phyloP scores from a whole-genome alignment of 2,888 invertebrate species.

The Chaitophorus viminalis region DNA sequence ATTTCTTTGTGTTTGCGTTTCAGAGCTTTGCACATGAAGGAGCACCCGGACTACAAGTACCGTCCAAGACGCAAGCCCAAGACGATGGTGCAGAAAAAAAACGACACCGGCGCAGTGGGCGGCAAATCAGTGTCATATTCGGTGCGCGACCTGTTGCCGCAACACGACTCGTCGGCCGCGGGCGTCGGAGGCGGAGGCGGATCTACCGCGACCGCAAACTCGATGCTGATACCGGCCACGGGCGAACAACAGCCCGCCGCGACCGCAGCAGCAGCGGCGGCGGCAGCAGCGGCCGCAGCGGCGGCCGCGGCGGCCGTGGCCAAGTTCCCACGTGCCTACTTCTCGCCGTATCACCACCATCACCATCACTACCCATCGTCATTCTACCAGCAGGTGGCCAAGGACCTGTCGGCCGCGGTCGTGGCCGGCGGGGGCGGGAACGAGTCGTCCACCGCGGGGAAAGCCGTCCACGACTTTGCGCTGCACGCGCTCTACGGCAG shows the following conservation, averaged over 20 bases:
- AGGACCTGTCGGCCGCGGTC: slow-evolving; percentile 28
- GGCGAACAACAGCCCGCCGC: slow-evolving; percentile 19
- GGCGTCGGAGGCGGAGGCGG: slow-evolving; percentile 66
- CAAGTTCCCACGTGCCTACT: slow-evolving; percentile 66
- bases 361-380: slow-evolving; percentile 63
- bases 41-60: slow-evolving; percentile 93
- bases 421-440: slow-evolving; percentile 57
- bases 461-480: slow-evolving; percentile 44
- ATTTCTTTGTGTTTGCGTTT: not conserved
- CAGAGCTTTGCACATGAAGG: slow-evolving; percentile 93
- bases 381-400: slow-evolving; percentile 64
- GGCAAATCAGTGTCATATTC: slow-evolving; percentile 66
- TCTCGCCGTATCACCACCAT: slow-evolving; percentile 63
- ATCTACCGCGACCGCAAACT: slow-evolving; percentile 72
- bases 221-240: not conserved
- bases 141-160: slow-evolving; percentile 66
- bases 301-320: slow-evolving; percentile 67
- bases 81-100: slow-evolving; percentile 70
- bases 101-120: slow-evolving; percentile 56
- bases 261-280: slow-evolving; percentile 67
- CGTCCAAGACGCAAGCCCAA: slow-evolving; percentile 88
- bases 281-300: slow-evolving; percentile 66
- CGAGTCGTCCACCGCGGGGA: slow-evolving; percentile 63
- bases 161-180: slow-evolving; percentile 70
- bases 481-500: slow-evolving; percentile 69